phyloP scores from a whole-genome alignment of 2,888 invertebrate species.

The Noctua janthe region DNA sequence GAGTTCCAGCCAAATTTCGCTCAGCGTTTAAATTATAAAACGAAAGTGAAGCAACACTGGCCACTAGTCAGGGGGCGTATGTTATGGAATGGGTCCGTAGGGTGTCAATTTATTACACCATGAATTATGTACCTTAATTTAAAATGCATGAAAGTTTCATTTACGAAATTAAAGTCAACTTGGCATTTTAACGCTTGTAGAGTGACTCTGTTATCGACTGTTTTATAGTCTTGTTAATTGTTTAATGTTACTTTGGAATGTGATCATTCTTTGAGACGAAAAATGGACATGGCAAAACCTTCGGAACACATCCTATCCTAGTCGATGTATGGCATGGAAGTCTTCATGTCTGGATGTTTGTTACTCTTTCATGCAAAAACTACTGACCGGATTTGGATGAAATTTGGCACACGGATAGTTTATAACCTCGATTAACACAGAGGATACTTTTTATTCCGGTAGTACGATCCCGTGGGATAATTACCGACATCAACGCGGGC shows the following conservation, averaged over 20 bases:
- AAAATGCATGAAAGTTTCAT: slow-evolving; percentile 15
- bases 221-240: background rate
- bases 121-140: background rate
- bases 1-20: slow-evolving; percentile 22
- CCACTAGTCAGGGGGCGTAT: background rate
- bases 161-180: slow-evolving; percentile 39
- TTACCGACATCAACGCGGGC: too few relatives aligned
- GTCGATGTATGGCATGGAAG: too few relatives aligned
- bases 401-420: too few relatives aligned
- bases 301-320: too few relatives aligned
- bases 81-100: slow-evolving; percentile 24
- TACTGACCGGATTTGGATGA: too few relatives aligned
- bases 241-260: background rate
- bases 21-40: slow-evolving; percentile 21
- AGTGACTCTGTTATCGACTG: background rate
- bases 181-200: background rate
- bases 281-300: background rate
- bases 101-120: slow-evolving; percentile 30
- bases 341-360: too few relatives aligned
- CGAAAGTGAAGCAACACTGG: slow-evolving; percentile 23
- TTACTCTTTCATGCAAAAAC: too few relatives aligned
- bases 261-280: background rate
- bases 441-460: too few relatives aligned
- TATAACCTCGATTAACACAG: too few relatives aligned
- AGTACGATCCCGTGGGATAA: too few relatives aligned